A percentile compares a stretch with the other conserved stretches of the same genome.
Conservation (phyloP, 2,888 invertebrate species). For the Encarsia formosa region DNA sequence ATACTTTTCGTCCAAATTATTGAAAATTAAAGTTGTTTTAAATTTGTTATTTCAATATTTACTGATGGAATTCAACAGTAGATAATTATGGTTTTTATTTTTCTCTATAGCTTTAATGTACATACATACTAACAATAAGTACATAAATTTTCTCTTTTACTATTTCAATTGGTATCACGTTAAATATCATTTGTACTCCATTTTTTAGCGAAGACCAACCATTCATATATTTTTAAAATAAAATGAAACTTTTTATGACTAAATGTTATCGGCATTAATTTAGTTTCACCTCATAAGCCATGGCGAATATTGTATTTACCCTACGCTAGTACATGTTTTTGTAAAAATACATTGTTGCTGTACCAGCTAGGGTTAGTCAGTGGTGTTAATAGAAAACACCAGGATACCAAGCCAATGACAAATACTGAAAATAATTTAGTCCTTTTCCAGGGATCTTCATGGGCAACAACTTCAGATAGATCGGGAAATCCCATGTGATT, state of each 20-base stretch:
- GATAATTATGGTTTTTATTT: too few species aligned
- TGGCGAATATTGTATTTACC: too few species aligned
- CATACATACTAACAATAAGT: too few species aligned
- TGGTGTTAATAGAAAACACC: constrained; percentile 73
- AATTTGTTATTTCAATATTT: too few species aligned
- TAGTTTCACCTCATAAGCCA: background rate
- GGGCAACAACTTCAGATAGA: constrained; percentile 66
- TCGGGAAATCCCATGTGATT: constrained; percentile 97
- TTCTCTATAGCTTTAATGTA: too few species aligned
- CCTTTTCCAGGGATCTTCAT: constrained; percentile 58
- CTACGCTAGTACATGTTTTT: constrained; percentile 28
- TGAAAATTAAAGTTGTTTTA: too few species aligned
- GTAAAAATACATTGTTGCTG: constrained; percentile 61
- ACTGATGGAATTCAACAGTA: too few species aligned
- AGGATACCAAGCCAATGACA: constrained; percentile 69
- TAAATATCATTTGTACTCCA: too few species aligned
- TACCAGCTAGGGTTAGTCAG: constrained; percentile 70
- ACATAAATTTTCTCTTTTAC: too few species aligned
- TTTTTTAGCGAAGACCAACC: too few species aligned
- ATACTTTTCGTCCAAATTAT: too few species aligned
- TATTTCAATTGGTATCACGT: too few species aligned
- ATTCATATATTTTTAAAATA: background rate
- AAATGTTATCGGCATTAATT: background rate
- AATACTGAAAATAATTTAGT: constrained; percentile 64
- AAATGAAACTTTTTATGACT: background rate